phyloP scores from a whole-genome alignment of 2,113 vertebrate species.

The Oryctolagus cuniculus region mOryCun1.1 NC_091446.1:70207001-70207500 shows the following conservation, averaged over 20 bases:
- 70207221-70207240: neutral
- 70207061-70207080: neutral
- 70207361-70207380: neutral
- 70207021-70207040: rapidly evolving
- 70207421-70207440: too few relatives aligned
- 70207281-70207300: neutral
- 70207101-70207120: neutral
- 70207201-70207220: neutral
- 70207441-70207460: neutral
- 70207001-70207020: neutral
- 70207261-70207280: too few relatives aligned
- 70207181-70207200: neutral
- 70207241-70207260: too few relatives aligned
- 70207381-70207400: neutral
- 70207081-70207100: neutral
- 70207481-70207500: neutral
- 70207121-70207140: too few relatives aligned
- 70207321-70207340: neutral
- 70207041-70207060: neutral
- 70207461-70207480: too few relatives aligned
- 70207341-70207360: neutral
- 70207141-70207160: neutral
- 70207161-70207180: neutral
- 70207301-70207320: neutral
- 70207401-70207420: neutral